Base-by-base conservation (phyloP, 2,797 vertebrate species). In the Platalea minor region DNA sequence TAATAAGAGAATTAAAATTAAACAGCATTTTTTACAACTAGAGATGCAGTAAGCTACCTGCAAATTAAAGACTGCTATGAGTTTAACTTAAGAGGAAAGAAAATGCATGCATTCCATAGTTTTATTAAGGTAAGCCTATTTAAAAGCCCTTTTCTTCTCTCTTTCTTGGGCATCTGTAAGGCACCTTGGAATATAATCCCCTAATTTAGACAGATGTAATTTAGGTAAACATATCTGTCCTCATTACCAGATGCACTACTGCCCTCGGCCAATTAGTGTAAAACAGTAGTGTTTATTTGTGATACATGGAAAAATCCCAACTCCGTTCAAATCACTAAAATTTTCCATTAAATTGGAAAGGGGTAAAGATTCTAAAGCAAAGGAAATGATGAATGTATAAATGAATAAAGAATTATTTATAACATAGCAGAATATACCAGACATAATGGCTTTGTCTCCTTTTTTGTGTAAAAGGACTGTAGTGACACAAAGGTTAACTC, bases 1-100 rank as follows among this genome's bases (percentile, higher is more conserved):
- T 61, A 89, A 88, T 48, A 88, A 77, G 9, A 92, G 39, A 94
- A 95, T 76, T 91, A 82, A 89, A 95, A 95, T 80, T 85, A 93
- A 96, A 80, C 33, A 94, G 6, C 19, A 65, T 50, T 93, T 91
- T 69, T 68, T 90, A 80, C 19, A 81, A 61, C 23, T 74, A 16
- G 37, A 81, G 37, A 29, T 73, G 43, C 29, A 83, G 24, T 76
- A 74, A 88, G 4, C 25, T 86, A 82, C 23, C 17, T 33, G 56
- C 56, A 77, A n/a, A 17, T 81, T 91, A 75, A 90, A 94, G 45
- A 78, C 28, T 41, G 4, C 12, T 51, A 51, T 85, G 60, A 53
- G 10, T 89, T 92, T 93, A 87, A 77, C 33, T 59, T 67, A 79
- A 77, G 14, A 92, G 14, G 26, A 92, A 85, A 63, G 33, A 91